Base-by-base conservation (phyloP, 2,888 invertebrate genomes). In the Drosophila recens region DNA sequence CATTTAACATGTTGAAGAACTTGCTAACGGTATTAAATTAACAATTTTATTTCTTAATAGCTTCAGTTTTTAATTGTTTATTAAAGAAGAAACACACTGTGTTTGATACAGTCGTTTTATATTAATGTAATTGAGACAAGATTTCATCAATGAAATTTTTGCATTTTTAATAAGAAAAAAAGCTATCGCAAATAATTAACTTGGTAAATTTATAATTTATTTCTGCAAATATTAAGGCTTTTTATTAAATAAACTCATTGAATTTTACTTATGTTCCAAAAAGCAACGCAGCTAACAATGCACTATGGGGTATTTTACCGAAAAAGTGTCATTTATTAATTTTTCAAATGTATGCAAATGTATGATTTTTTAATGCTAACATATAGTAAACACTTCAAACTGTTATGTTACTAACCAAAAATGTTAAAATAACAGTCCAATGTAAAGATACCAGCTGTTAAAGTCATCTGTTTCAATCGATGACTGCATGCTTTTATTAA, bases 1-100 rank as follows among this genome's bases (percentile, higher is more conserved):
- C 30, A 17, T 59, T 52, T 52, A 69, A 75, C 46, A 64, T 63
- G 59, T 53, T 74, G 15, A 54, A 46, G 42, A 69, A 62, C 57
- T 65, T 46, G 58, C 40, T 68, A 48, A 23, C 45, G 45, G 42
- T 59, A 48, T 48, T 56, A 34, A 62, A 4, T 53, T 6, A 75
- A 48, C 54, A 40, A 36, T n/a, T 48, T 23, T 56, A 79, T 46
- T 42, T 46, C 23, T 49, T 51, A 62, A 67, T 54, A 73, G 34
- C 40, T 13, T 20, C 53, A 13, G 23, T 11, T 42, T 30, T 49
- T 67, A 33, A 75, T 33, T 17, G 10, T 43, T 23, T n/a, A 45
- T 27, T 36, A 27, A 1, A 4, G n/a, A 17, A 15, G 33, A 11
- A 17, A 15, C 9, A 23, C 23, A 4, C 23, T 23, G 0, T 23